Evolutionary conservation across 2,888 invertebrate species (phyloP).

Genomic region (Saturnia pavonia): DNA sequence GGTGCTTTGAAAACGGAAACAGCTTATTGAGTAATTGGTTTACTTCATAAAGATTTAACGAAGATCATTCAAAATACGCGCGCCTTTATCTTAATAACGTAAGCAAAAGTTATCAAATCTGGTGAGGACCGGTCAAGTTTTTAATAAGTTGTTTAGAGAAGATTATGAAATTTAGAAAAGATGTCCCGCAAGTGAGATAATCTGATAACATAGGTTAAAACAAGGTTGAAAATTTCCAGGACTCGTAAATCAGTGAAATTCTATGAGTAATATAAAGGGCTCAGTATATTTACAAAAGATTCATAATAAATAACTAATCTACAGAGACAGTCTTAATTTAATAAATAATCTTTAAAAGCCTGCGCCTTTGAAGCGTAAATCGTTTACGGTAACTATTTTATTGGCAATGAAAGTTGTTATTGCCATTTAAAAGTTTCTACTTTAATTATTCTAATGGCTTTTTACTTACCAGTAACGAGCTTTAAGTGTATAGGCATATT

Average conservation of each 20-base stretch:
- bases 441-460: conserved; percentile 61
- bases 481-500: not conserved
- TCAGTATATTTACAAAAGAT: not conserved
- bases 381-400: conserved; percentile 56
- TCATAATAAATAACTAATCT: not conserved
- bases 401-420: conserved; percentile 59
- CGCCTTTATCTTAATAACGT: too few species aligned
- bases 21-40: not conserved
- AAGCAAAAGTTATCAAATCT: not conserved
- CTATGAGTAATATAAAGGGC: too few species aligned
- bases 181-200: not conserved
- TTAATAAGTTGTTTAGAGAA: too few species aligned
- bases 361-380: conserved; percentile 44
- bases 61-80: too few species aligned
- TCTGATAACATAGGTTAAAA: not conserved
- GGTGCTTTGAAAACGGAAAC: not conserved
- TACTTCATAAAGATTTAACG: too few species aligned
- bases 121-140: not conserved
- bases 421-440: conserved; percentile 53
- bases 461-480: conserved; percentile 40
- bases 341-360: conserved; percentile 28
- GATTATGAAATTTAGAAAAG: not conserved
- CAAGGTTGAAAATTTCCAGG: not conserved
- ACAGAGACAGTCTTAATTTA: not conserved
- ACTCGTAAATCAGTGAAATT: not conserved